These are phyloP conservation scores for Notocelia uddmanniana DNA, from an alignment of 2,888 invertebrate genomes.

Conservation along the genomic window DNA sequence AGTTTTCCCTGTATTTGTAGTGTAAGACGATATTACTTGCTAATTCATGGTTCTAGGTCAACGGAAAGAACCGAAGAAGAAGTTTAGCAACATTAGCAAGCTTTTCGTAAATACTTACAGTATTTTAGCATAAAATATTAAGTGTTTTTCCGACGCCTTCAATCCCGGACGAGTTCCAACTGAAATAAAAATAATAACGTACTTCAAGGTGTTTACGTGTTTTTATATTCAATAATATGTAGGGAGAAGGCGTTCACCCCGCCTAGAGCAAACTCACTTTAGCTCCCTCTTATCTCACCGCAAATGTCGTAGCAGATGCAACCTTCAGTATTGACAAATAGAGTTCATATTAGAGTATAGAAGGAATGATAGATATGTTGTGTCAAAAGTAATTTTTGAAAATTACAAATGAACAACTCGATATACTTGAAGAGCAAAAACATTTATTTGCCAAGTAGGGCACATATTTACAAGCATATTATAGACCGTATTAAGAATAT, in stretches of 20 bases:
- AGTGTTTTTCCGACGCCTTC: too few species aligned
- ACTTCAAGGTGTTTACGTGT: slow-evolving; percentile 18
- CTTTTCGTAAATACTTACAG: too few species aligned
- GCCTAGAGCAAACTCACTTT: background rate
- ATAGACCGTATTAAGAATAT: background rate
- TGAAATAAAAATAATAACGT: slow-evolving; percentile 12
- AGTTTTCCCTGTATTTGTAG: too few species aligned
- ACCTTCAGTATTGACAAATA: background rate
- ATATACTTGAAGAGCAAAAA: background rate
- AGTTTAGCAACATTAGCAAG: too few species aligned
- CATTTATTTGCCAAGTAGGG: slow-evolving; percentile 20
- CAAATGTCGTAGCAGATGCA: background rate
- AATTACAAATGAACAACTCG: background rate
- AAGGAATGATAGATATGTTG: background rate
- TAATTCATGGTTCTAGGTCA: too few species aligned
- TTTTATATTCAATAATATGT: slow-evolving; percentile 25
- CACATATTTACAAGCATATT: slow-evolving; percentile 1
- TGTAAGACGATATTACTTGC: too few species aligned
- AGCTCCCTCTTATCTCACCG: background rate
- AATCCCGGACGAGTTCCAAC: too few species aligned
- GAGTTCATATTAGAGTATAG: background rate
- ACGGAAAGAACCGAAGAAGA: too few species aligned
- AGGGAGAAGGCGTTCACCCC: slow-evolving; percentile 24
- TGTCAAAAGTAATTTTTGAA: background rate
- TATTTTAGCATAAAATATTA: too few species aligned